Base-by-base conservation (phyloP, 2,797 vertebrate genomes). In the Sylvilagus floridanus region DNA sequence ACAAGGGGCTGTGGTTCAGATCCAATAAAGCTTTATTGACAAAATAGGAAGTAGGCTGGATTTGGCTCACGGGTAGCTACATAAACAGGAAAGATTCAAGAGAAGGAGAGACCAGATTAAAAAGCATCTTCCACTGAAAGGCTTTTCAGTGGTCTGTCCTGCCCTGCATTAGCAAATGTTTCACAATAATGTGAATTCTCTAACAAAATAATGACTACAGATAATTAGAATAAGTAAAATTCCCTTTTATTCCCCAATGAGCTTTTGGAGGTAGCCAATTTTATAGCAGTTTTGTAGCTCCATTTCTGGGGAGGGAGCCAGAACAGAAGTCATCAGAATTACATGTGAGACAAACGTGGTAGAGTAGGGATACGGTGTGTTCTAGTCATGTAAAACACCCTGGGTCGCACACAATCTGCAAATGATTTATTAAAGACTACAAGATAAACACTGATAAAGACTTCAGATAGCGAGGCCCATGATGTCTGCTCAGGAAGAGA, bases 381-480 rank as follows among this genome's bases (percentile, higher is more conserved):
- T 94, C 93, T 24, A 30, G 30, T 79, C 91, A 37, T 30, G 28
- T 92, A 71, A 97, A 96, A 95, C 30, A 68, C 4, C 35, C 47
- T 37, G 52, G 81, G 30, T 95, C 63, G 71, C 50, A 62, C 0
- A 1, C 85, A 86, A 79, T 24, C 78, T 88, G 88, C 95, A 97
- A 94, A 76, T 85, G 91, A 97, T 90, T 93, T 96, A 98, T 96
- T 96, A 95, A 98, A 96, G 72, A 84, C 21, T 68, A 66, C 68
- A 91, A 94, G 77, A 95, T 42, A 97, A 95, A 97, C 16, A 87
- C 62, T 17, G 68, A 97, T 87, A 96, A 97, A 96, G 88, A 76
- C 92, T 97, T 97, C 94, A 93, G 96, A 93, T 19, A 88, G 73
- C 83, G 65, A 97, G 72, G 83, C 93, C 77, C 66, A 0, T 78